Evolutionary conservation across 2,797 vertebrate genomes (phyloP).

Genomic region (Thaleichthys pacificus): DNA sequence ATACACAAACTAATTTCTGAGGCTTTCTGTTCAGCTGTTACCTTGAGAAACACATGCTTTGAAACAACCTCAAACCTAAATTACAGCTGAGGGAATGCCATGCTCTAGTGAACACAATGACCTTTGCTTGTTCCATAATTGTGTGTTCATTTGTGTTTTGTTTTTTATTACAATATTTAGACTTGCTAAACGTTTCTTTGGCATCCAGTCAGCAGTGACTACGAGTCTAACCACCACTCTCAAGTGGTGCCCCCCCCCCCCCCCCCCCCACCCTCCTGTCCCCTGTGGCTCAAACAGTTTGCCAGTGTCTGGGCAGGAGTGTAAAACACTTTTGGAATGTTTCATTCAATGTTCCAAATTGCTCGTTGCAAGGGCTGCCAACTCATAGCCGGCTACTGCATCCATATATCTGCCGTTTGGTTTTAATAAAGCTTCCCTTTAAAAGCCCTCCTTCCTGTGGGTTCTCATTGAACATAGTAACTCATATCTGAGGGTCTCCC

Average conservation of each 20-base stretch:
- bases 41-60: slow-evolving; percentile 3
- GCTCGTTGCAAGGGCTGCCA: slow-evolving; percentile 1
- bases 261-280: no score
- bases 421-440: background rate
- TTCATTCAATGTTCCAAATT: slow-evolving; percentile 13
- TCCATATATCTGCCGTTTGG: background rate
- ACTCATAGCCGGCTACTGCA: slow-evolving; percentile 10
- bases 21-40: background rate
- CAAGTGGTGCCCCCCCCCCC: background rate
- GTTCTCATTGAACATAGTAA: background rate
- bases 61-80: background rate
- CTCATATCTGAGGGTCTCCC: background rate
- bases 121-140: slow-evolving; percentile 7
- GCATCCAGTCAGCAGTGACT: background rate
- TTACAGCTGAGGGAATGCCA: slow-evolving; percentile 2
- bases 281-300: slow-evolving; percentile 10
- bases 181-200: slow-evolving; percentile 10
- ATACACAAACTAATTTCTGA: no score
- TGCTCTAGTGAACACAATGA: background rate
- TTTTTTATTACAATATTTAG: slow-evolving; percentile 7
- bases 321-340: slow-evolving; percentile 20
- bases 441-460: background rate
- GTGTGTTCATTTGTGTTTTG: no score
- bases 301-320: slow-evolving; percentile 4
- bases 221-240: background rate